Conservation (phyloP, 2,113 vertebrate species). For the Scopus umbretta region DNA sequence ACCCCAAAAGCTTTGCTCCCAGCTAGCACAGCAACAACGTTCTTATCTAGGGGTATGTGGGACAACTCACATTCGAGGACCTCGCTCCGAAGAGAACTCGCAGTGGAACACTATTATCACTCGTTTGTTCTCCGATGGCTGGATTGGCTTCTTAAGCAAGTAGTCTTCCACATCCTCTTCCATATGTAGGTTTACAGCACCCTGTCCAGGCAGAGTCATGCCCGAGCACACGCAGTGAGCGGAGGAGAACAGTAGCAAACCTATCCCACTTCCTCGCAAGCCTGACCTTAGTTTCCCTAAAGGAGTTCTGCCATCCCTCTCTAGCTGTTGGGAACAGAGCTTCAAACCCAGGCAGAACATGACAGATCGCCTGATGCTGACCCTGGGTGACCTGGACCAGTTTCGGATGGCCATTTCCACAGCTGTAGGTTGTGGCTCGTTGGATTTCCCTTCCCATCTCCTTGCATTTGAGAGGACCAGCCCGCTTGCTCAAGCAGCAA, state of each 20-base stretch:
- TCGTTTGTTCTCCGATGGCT: constrained; percentile 74
- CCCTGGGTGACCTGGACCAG: too few species aligned
- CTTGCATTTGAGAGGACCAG: accelerated
- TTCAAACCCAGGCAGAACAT: neutral
- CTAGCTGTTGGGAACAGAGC: accelerated
- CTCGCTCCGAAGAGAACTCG: constrained; percentile 95
- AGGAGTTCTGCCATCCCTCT: neutral
- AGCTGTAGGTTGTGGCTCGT: accelerated
- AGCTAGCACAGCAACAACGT: accelerated
- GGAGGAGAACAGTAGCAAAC: too few species aligned
- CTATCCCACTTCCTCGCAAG: accelerated
- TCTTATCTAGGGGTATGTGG: accelerated
- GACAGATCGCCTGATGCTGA: accelerated
- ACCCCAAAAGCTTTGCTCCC: accelerated
- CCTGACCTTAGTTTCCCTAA: neutral
- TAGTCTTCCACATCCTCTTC: constrained; percentile 86
- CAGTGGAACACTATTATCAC: constrained; percentile 94
- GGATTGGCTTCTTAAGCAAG: constrained; percentile 80
- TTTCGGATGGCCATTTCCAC: neutral
- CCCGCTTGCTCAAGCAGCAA: neutral
- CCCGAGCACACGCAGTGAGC: accelerated
- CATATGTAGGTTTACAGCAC: constrained; percentile 90
- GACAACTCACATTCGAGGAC: constrained; percentile 85
- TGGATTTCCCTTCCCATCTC: neutral
- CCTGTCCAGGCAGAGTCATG: constrained; percentile 60